Base-by-base conservation (phyloP, 2,888 invertebrate species). In the Julus scandinavius region DNA sequence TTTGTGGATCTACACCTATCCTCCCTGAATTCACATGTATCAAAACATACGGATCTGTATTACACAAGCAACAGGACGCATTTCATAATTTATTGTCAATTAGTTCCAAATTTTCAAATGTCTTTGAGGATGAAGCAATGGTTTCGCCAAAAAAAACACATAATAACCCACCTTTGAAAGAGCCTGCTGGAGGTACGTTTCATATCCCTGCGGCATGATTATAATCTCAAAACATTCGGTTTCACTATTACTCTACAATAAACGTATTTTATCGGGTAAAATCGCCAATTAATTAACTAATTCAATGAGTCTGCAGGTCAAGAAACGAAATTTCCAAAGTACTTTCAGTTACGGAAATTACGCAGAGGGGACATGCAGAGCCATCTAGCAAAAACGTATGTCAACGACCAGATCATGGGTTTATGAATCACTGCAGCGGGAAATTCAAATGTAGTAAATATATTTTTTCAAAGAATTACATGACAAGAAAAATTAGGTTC, bases 141-240 rank as follows among this genome's bases (percentile, higher is more conserved):
- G 13, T 40, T 38, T 13, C 38, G 38, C 80, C 38, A 29, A 80
- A 11, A 80, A 6, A 7, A 80, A 3, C 80, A 80, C 80, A 58
- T 50, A 29, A 20, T 13, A n/a, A 41, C 87, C 38, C 80, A 88
- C 88, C 88, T 88, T 88, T 15, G 87, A 72, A 45, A 88, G 84
- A 17, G 88, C 87, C 49, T 87, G 88, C 38, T 88, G 88, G 41
- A 88, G 86, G 50, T 88, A 88, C 13, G 88, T 50, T 84, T 88
- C 88, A 50, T 86, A 88, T 87, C 88, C 88, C 88, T 87, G 88
- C 45, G 85, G 49, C 50, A 85, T 85, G 29, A 5, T 49, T 49
- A 45, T 29, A 85, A 85, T 45, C 45, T 49, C 45, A 85, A 85
- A 85, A 45, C 50, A 85, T 85, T 85, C 85, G 41, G 20, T 45